Evolutionary conservation across 1,140 invertebrate genomes (phyloP).

Genomic region (Penaeus indicus): DNA sequence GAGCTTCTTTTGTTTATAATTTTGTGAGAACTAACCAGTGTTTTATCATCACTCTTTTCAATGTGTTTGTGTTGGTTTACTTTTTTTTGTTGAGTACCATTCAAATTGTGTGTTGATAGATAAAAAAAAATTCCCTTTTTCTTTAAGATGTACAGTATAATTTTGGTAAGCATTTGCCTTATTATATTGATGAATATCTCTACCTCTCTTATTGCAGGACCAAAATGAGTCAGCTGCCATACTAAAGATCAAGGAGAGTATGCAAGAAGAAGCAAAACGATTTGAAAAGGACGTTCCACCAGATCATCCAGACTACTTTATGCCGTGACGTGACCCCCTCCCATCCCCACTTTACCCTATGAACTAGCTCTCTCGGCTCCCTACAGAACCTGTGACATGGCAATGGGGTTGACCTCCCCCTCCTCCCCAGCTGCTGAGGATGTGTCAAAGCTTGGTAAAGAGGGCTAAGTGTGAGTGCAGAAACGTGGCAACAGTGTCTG

Average conservation of each 20-base stretch:
- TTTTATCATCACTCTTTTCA: slow-evolving; percentile 44
- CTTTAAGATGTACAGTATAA: not conserved
- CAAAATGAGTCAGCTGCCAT: slow-evolving; percentile 99
- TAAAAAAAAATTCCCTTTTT: not conserved
- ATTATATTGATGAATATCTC: slow-evolving; percentile 41
- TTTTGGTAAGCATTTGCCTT: slow-evolving; percentile 24
- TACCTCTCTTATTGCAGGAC: slow-evolving; percentile 79
- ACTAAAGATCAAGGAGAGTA: slow-evolving; percentile 99
- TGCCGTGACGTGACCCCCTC: slow-evolving; percentile 79
- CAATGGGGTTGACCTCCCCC: slow-evolving; percentile 43
- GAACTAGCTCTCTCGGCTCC: slow-evolving; percentile 59
- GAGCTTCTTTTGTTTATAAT: slow-evolving; percentile 45
- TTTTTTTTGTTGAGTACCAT: slow-evolving; percentile 19
- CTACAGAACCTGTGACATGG: slow-evolving; percentile 57
- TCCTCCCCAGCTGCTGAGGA: slow-evolving; percentile 55
- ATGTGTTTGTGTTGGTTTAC: slow-evolving; percentile 48
- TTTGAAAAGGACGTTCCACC: slow-evolving; percentile 93
- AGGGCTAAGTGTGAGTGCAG: slow-evolving; percentile 55
- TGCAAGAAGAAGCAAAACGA: slow-evolving; percentile 99
- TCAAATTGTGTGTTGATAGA: no score
- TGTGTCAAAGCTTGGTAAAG: slow-evolving; percentile 56
- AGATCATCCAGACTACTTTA: slow-evolving; percentile 96
- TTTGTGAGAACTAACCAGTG: slow-evolving; percentile 58
- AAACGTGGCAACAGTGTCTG: slow-evolving; percentile 46
- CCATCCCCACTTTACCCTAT: slow-evolving; percentile 63